Evolutionary conservation across 2,113 vertebrate species (phyloP).

Genomic region (Platysternon megacephalum): DNA sequence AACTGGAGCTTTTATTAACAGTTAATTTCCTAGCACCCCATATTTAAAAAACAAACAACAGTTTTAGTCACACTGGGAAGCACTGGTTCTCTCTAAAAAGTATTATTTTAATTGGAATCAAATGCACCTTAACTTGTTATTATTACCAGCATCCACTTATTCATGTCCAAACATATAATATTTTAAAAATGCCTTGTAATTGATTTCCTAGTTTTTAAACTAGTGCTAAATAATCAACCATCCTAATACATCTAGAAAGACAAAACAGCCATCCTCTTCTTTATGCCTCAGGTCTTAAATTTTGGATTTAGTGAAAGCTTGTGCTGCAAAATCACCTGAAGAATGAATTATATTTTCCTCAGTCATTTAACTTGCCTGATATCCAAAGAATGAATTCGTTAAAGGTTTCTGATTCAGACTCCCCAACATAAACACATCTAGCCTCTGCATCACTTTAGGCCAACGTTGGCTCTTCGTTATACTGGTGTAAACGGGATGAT

Average conservation of each 20-base stretch:
- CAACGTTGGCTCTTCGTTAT: background rate
- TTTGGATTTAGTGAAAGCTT: background rate
- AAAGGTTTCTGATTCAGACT: background rate
- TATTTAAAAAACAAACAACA: background rate
- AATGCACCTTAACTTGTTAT: background rate
- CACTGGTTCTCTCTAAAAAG: background rate
- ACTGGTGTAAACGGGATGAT: background rate
- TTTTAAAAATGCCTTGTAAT: background rate
- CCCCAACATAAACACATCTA: background rate
- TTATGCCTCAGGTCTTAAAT: background rate
- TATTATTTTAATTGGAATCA: background rate
- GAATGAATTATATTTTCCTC: background rate
- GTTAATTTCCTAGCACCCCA: slow-evolving; percentile 4
- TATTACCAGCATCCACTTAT: background rate
- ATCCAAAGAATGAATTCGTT: background rate
- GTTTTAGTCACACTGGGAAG: slow-evolving; percentile 36
- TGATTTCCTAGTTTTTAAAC: background rate
- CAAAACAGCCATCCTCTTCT: background rate
- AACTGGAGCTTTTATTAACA: slow-evolving; percentile 41
- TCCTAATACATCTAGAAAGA: background rate
- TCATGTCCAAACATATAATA: background rate
- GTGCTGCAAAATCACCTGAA: background rate
- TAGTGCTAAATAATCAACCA: fast-evolving
- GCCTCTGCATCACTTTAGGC: fast-evolving
- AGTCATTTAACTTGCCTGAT: background rate